Percentiles rank a stretch among this genome's conserved stretches.
These are phyloP conservation scores for Glaucidium brasilianum DNA, from an alignment of 2,113 vertebrate genomes.

Conservation along the genomic window DNA sequence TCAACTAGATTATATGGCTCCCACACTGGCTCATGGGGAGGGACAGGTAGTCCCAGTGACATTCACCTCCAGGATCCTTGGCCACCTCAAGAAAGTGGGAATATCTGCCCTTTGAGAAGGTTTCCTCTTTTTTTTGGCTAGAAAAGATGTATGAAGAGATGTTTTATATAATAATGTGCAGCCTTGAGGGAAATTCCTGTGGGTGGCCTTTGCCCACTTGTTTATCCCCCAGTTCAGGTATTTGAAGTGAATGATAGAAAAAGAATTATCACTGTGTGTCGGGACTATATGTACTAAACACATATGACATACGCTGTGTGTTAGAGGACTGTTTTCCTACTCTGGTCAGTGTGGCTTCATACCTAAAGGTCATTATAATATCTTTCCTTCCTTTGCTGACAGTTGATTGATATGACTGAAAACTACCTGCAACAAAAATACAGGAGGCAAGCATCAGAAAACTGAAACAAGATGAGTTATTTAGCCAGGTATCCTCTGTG, in stretches of 20 bases:
- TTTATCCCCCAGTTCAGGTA: neutral
- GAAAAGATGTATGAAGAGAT: neutral
- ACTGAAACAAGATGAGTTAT: neutral
- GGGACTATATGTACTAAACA: neutral
- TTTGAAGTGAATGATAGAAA: neutral
- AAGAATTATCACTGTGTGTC: neutral
- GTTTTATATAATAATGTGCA: neutral
- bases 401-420: neutral
- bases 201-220: neutral
- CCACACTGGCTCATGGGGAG: neutral
- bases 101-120: neutral
- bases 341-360: neutral
- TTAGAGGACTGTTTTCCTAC: neutral
- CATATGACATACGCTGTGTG: no score
- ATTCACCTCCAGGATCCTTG: neutral
- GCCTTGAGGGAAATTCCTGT: neutral
- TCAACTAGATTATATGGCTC: neutral
- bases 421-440: neutral
- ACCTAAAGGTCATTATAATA: neutral
- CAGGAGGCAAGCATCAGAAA: neutral
- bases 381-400: neutral
- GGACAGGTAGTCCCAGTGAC: neutral
- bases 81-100: neutral
- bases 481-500: neutral
- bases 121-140: neutral